Conservation (phyloP, 2,113 vertebrate genomes). For the Campylomormyrus numenius region DNA sequence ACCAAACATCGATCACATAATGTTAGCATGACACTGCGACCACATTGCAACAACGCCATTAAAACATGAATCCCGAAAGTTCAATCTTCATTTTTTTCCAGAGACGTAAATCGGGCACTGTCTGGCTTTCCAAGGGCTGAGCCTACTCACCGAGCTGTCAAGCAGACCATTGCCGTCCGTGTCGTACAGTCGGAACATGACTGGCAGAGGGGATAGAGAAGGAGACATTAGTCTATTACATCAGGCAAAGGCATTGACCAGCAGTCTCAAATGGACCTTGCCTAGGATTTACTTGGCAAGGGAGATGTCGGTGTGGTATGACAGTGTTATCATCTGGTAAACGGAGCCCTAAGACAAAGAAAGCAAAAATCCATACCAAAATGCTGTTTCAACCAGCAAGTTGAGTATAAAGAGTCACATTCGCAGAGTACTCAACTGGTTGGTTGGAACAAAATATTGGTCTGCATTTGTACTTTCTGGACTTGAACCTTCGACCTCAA, state of each 20-base stretch:
- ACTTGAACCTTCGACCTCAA: neutral
- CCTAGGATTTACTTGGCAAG: neutral
- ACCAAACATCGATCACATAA: neutral
- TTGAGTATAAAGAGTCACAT: neutral
- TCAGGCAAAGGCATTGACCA: neutral
- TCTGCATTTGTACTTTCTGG: neutral
- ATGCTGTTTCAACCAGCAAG: neutral
- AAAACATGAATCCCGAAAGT: neutral
- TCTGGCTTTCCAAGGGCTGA: neutral
- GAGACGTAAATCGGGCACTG: neutral
- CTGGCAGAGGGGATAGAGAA: conserved; percentile 57
- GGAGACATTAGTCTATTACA: conserved; percentile 17
- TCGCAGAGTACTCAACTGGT: neutral
- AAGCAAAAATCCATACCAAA: neutral
- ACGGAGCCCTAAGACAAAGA: neutral
- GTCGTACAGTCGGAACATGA: conserved; percentile 92
- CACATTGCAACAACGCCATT: neutral
- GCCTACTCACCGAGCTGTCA: conserved; percentile 78
- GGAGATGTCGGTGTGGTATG: neutral
- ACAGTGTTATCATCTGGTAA: neutral
- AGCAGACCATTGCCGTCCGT: conserved; percentile 82
- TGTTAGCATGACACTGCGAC: neutral
- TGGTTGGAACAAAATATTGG: neutral
- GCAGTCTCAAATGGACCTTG: neutral
- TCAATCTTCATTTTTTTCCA: neutral